Evolutionary conservation across 2,888 invertebrate species (phyloP).

Genomic region (Syrista parreyssii): DNA sequence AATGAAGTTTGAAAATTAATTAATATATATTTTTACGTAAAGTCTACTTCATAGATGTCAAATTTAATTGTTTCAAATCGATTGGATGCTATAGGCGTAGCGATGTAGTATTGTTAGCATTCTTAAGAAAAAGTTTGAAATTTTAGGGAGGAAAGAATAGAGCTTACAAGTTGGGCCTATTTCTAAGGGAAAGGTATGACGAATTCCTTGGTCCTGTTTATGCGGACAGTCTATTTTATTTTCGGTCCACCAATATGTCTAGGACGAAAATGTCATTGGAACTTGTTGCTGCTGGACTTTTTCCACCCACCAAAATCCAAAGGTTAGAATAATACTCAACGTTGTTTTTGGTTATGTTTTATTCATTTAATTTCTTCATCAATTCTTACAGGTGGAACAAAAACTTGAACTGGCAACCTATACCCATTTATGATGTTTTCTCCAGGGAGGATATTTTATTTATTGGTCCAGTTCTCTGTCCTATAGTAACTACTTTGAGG

Average conservation of each 20-base stretch:
- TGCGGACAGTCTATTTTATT: constrained; percentile 9
- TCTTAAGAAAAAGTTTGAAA: no score
- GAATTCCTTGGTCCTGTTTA: constrained; percentile 16
- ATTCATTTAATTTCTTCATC: not conserved
- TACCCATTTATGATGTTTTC: constrained; percentile 7
- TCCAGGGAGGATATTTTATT: not conserved
- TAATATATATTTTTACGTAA: no score
- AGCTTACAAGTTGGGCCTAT: constrained; percentile 20
- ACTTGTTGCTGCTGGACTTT: constrained; percentile 26
- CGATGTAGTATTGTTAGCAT: no score
- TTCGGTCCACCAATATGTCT: constrained; percentile 16
- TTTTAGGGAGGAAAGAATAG: constrained; percentile 23
- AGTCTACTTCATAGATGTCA: no score
- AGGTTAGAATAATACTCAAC: constrained; percentile 3
- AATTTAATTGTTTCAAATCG: no score
- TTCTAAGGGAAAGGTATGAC: constrained; percentile 23
- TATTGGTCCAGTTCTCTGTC: not conserved
- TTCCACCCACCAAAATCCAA: constrained; percentile 21
- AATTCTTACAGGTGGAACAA: constrained; percentile 23
- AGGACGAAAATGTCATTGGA: constrained; percentile 17
- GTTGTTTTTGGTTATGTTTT: not conserved
- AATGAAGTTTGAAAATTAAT: not conserved
- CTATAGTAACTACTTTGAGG: not conserved
- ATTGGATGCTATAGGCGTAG: no score
- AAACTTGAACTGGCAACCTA: constrained; percentile 24